phyloP scores from a whole-genome alignment of 1,140 invertebrate species.

The Drosophila sp. region DNA sequence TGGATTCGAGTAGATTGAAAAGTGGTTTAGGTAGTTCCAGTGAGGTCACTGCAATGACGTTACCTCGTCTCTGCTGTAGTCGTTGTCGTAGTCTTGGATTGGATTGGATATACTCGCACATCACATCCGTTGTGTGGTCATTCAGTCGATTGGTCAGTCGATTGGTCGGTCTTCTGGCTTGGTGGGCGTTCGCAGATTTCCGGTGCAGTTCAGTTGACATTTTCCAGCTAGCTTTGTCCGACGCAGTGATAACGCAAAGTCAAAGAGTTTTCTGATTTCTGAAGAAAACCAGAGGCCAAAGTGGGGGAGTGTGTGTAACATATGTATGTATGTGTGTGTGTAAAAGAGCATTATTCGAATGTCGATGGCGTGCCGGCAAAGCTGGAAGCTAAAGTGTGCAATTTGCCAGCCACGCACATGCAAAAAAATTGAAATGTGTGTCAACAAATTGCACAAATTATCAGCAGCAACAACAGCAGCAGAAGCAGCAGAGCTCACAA shows the following conservation, averaged over 20 bases:
- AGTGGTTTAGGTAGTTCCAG: neutral
- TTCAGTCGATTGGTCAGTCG: conserved; percentile 10
- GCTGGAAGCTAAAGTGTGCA: conserved; percentile 34
- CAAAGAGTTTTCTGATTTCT: conserved; percentile 14
- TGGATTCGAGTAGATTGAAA: neutral
- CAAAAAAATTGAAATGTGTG: conserved; percentile 69
- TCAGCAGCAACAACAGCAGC: conserved; percentile 27
- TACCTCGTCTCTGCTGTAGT: conserved; percentile 4
- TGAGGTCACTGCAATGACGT: conserved; percentile 43
- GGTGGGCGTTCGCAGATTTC: conserved; percentile 70
- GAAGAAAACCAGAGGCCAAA: conserved; percentile 13
- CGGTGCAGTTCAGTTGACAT: conserved; percentile 51
- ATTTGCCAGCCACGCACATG: conserved; percentile 48
- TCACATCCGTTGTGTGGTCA: conserved; percentile 47
- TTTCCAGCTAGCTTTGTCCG: conserved; percentile 21
- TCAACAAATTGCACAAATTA: conserved; percentile 79
- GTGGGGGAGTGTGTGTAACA: conserved; percentile 45
- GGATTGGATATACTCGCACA: neutral
- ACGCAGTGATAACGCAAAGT: conserved; percentile 40
- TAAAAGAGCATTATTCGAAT: neutral
- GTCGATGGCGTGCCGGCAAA: conserved; percentile 55
- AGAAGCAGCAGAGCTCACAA: conserved; percentile 4
- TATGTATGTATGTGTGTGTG: too few relatives aligned
- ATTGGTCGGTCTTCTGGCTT: conserved; percentile 32
- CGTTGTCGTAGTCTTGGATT: neutral